Conservation (phyloP, 2,797 vertebrate genomes). For the Cuniculus paca region DNA sequence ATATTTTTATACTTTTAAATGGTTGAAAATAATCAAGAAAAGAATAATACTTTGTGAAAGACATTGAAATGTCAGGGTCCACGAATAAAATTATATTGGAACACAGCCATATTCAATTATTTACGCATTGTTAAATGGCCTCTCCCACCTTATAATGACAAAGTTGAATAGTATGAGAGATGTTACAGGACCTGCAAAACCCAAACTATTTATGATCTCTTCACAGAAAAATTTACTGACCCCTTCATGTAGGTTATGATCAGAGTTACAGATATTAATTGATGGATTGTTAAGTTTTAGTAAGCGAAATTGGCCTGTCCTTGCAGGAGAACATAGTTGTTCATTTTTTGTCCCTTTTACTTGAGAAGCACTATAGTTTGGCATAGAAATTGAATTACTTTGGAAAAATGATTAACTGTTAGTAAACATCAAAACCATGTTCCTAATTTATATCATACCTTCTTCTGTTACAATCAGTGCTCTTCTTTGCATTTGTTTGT, state of each 20-base stretch:
- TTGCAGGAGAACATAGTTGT: not conserved
- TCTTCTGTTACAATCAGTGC: not conserved
- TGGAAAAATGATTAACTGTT: not conserved
- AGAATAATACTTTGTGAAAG: slow-evolving; percentile 8
- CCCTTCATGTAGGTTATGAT: not conserved
- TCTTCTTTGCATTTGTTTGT: slow-evolving; percentile 1
- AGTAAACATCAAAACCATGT: not conserved
- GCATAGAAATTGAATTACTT: slow-evolving; percentile 28
- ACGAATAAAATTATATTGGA: slow-evolving; percentile 18
- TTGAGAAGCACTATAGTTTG: not conserved
- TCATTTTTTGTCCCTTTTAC: not conserved
- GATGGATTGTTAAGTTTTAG: not conserved
- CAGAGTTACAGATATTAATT: not conserved
- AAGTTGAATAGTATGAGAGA: not conserved
- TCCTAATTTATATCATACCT: not conserved
- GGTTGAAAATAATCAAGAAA: not conserved
- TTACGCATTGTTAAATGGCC: not conserved
- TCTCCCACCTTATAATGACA: not conserved
- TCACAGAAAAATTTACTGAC: not conserved
- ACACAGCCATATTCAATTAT: not conserved
- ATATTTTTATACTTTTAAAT: not conserved
- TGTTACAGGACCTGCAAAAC: not conserved
- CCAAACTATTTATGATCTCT: not conserved
- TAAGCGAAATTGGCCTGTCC: slow-evolving; percentile 2
- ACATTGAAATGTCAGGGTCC: not conserved